phyloP scores from a whole-genome alignment of 2,113 vertebrate species.

The Zapus hudsonius region DNA sequence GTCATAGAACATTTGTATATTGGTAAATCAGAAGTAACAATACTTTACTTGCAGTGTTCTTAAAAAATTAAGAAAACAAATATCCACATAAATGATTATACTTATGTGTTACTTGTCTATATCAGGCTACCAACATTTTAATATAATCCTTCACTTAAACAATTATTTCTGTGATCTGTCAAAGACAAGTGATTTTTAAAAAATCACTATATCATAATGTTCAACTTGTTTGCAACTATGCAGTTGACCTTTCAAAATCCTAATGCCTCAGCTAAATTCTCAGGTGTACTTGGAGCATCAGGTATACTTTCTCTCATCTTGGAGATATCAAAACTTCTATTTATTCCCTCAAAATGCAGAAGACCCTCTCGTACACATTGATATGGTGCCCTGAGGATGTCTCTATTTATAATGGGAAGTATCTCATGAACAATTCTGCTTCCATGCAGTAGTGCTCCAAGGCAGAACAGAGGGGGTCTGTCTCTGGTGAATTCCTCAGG shows the following conservation, averaged over 20 bases:
- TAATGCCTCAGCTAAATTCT: not conserved
- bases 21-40: not conserved
- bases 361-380: conserved; percentile 40
- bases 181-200: conserved; percentile 26
- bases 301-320: conserved; percentile 53
- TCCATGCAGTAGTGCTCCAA: conserved; percentile 66
- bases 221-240: conserved; percentile 27
- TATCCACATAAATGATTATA: not conserved
- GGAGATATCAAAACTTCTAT: conserved; percentile 55
- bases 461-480: conserved; percentile 66
- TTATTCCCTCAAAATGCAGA: conserved; percentile 62
- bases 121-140: not conserved
- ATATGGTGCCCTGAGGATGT: conserved; percentile 71
- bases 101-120: not conserved
- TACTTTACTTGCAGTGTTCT: not conserved
- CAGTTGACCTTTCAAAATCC: conserved; percentile 49
- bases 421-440: conserved; percentile 71
- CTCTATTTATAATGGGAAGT: conserved; percentile 75
- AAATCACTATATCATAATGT: not conserved
- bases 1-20: conserved; percentile 7
- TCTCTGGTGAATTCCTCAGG: conserved; percentile 69
- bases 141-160: conserved; percentile 8
- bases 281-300: not conserved
- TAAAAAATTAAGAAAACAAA: not conserved
- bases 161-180: not conserved